phyloP scores from a whole-genome alignment of 1,140 invertebrate species.

The Phenacoccus solenopsis region DNA sequence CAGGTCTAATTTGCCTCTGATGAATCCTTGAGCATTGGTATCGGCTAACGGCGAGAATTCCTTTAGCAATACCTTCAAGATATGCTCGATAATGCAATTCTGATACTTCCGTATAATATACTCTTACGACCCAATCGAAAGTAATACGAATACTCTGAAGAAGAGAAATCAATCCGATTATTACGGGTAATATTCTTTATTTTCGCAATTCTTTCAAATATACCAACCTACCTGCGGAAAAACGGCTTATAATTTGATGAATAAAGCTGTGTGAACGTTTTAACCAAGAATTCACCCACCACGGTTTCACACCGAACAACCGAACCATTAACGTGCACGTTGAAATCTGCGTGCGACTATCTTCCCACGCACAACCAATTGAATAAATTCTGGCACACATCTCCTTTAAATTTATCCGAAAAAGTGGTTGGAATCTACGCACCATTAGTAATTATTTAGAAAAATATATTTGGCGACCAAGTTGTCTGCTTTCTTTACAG shows the following conservation, averaged over 20 bases:
- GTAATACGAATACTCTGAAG: conserved; percentile 67
- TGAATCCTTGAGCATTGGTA: conserved; percentile 26
- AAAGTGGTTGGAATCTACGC: conserved; percentile 35
- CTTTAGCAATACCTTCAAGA: conserved; percentile 34
- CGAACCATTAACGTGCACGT: conserved; percentile 63
- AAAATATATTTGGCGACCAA: neutral
- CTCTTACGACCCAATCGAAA: conserved; percentile 77
- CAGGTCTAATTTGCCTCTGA: conserved; percentile 41
- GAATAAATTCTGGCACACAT: conserved; percentile 53
- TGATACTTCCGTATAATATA: conserved; percentile 35
- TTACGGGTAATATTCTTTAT: too few species aligned
- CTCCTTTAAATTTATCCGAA: conserved; percentile 42
- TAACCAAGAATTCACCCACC: conserved; percentile 79
- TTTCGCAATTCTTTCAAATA: neutral
- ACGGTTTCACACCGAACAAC: conserved; percentile 60
- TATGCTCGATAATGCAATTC: conserved; percentile 31
- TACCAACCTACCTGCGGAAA: conserved; percentile 71
- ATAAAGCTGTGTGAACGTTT: conserved; percentile 63
- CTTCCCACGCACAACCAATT: conserved; percentile 48
- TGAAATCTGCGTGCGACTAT: conserved; percentile 51
- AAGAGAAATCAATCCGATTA: too few species aligned
- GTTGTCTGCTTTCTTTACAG: too few species aligned
- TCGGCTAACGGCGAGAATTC: conserved; percentile 36
- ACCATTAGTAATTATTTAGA: neutral
- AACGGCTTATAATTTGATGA: conserved; percentile 57